Evolutionary conservation across 2,797 vertebrate genomes (phyloP), one percentile per base, ranked within the genome.

Genomic region (Thamnophis elegans): DNA sequence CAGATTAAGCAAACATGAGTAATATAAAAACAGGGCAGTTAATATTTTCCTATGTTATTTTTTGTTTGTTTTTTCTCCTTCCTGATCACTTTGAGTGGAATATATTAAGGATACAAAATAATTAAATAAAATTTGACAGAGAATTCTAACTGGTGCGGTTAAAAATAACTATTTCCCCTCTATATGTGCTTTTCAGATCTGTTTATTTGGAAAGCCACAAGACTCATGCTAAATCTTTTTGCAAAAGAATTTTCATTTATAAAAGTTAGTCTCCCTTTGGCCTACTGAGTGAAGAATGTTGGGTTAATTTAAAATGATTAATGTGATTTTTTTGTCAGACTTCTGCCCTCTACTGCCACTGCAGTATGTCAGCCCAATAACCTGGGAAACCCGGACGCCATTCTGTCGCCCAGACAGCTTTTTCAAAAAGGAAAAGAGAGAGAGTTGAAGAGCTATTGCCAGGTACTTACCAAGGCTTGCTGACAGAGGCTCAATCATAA

Each of bases 231-330:
- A 88, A 92, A 95, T 97, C 94, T 95, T 97, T 62, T 96, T 95
- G 91, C 56, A 92, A 96, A 94, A 93, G 96, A 93, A 94, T 96
- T 95, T 96, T 97, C 98, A 97, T 98, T 98, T 98, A 97, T 98
- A 97, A 98, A 98, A 96, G 97, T 97, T 94, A 95, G 96, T 96
- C 98, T 98, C 96, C 97, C 97, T 96, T 96, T 96, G 94, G 96
- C 95, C 93, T 92, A 95, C 95, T 96, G 90, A 73, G 97, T 97
- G 97, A 97, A 95, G 97, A 97, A 97, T 96, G 97, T 98, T 98
- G 97, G 97, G 98, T 98, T 98, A 98, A 98, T 99, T 99, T 98
- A 98, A 97, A 97, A 98, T 99, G 99, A 99, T 99, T 98, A 98
- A 99, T 99, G 98, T 98, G 97, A 97, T 97, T 98, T 98, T n/a